These are phyloP conservation scores for Hylia prasina DNA, from an alignment of 2,113 vertebrate species.

Conservation along the genomic window DNA sequence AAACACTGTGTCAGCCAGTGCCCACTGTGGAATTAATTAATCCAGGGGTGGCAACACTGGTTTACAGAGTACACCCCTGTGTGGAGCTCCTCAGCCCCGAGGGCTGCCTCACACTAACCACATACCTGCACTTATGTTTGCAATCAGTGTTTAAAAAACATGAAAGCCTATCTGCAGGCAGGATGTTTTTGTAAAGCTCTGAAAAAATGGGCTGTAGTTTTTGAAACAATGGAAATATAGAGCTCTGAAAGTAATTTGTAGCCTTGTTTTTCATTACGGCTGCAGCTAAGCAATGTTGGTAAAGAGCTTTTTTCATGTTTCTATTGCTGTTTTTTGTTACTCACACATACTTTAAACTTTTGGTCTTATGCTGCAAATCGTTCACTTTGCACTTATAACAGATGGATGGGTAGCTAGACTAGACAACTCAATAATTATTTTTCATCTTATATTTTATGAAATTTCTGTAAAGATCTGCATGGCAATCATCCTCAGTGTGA, in stretches of 20 bases:
- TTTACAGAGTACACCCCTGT: neutral
- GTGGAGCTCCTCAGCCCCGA: neutral
- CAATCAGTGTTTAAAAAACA: neutral
- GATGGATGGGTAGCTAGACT: neutral
- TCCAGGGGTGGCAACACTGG: neutral
- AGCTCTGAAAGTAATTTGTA: neutral
- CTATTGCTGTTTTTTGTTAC: neutral
- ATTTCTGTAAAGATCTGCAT: neutral
- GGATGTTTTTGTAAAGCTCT: neutral
- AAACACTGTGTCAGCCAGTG: accelerated
- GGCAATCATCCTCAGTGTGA: neutral
- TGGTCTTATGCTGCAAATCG: neutral
- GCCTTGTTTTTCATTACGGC: neutral
- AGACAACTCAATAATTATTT: neutral
- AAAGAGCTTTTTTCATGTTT: neutral
- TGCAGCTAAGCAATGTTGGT: neutral
- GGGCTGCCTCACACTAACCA: neutral
- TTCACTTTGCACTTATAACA: neutral
- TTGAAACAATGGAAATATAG: neutral
- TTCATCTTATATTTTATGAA: neutral
- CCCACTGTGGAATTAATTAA: neutral
- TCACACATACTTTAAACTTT: neutral
- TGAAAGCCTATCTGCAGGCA: neutral
- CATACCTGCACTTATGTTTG: neutral
- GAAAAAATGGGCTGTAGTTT: neutral